Base-by-base conservation (phyloP, 2,888 invertebrate genomes). In the Ophraella communa region DNA sequence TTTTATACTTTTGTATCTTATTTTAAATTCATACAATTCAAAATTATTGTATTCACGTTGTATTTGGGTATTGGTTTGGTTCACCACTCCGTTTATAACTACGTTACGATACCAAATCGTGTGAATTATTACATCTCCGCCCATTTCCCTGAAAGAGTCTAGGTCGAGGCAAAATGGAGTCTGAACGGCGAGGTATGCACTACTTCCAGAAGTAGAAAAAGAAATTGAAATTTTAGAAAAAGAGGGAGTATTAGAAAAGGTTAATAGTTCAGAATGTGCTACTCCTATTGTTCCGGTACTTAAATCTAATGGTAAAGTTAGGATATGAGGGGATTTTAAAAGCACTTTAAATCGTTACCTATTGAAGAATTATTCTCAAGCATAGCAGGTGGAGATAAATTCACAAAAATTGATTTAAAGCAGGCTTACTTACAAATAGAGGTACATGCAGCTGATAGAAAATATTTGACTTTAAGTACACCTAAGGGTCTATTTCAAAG, bases 381-480 rank as follows among this genome's bases (percentile, higher is more conserved):
- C 7, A 66, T 67, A 66, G 58, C 53, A 71, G 57, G 76, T 71
- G 71, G 69, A 56, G 30, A 77, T 75, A 51, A 60, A 23, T 70
- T 69, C 54, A 58, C 68, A 17, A 69, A 70, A 68, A 23, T 72
- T 24, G 77, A 80, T 70, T 69, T 79, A 17, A 62, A 62, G 1
- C 33, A 73, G 44, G 79, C 80, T 1, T 81, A 80, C 60, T 71
- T 78, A 65, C 79, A 81, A 62, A 47, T 80, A 21, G 75, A 76
- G 70, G 68, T 80, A 23, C 72, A 74, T 39, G 74, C 73, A 3
- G 74, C 76, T 17, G 73, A 75, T 65, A 67, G 73, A 58, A 66
- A 78, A 18, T 69, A 74, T 20, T 57, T 78, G 17, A 80, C 79
- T 3, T 68, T 80, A 54, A 78, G 63, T 65, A 80, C 79, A 2